These are phyloP conservation scores for Callipepla californica DNA, from an alignment of 2,113 vertebrate genomes.

Conservation along the genomic window DNA sequence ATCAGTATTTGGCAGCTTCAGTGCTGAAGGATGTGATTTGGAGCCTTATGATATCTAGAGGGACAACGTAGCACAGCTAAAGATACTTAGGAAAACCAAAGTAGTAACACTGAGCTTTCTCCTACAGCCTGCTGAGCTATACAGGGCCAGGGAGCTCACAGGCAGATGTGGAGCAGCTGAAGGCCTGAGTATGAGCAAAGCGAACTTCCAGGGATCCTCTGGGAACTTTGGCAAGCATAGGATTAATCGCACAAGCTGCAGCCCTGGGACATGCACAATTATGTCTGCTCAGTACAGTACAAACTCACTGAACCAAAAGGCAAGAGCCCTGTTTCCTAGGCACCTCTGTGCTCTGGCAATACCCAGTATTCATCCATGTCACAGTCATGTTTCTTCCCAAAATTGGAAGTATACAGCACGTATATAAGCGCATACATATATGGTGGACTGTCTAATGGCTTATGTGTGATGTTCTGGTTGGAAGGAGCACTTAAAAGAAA, in stretches of 20 bases:
- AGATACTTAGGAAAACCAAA: not conserved
- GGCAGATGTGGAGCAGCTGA: not conserved
- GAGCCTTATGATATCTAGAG: not conserved
- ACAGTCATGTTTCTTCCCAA: not conserved
- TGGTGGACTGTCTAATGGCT: not conserved
- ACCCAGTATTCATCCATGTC: not conserved
- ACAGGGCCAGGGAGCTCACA: not conserved
- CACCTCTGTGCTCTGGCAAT: not conserved
- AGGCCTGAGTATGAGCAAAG: not conserved
- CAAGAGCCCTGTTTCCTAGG: not conserved
- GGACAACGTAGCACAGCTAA: not conserved
- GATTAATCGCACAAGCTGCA: accelerated
- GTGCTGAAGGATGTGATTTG: not conserved
- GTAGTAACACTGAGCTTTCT: not conserved
- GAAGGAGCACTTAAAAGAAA: not conserved
- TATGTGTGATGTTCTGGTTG: not conserved
- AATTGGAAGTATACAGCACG: not conserved
- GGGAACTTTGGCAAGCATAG: not conserved
- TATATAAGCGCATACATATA: not conserved
- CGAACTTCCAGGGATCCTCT: not conserved
- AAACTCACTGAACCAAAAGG: not conserved
- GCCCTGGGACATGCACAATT: not conserved
- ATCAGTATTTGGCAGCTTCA: not conserved
- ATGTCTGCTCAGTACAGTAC: not conserved
- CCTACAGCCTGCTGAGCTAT: not conserved